Evolutionary conservation across 2,113 vertebrate species (phyloP).

Genomic region (Corynorhinus townsendii): DNA sequence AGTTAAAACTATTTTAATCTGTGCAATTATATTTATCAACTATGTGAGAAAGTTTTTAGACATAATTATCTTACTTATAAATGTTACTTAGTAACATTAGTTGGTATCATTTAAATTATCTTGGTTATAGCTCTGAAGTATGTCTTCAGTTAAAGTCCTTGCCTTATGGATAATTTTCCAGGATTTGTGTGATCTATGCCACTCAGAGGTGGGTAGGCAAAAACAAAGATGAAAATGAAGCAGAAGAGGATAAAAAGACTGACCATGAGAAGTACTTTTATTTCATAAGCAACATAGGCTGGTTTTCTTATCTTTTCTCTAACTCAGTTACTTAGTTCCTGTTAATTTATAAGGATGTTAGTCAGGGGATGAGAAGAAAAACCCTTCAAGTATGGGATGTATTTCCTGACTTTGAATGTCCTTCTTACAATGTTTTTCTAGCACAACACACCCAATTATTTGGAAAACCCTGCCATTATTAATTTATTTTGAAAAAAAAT

Average conservation of each 20-base stretch:
- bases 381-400: neutral
- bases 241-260: neutral
- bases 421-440: neutral
- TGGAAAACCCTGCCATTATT: neutral
- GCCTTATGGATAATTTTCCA: neutral
- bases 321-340: neutral
- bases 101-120: neutral
- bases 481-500: constrained; percentile 3
- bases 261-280: neutral
- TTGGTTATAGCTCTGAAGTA: neutral
- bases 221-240: neutral
- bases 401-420: neutral
- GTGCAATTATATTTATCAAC: neutral
- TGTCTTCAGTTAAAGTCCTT: neutral
- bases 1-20: neutral
- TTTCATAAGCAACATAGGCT: neutral
- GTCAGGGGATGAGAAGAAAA: neutral
- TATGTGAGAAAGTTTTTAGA: neutral
- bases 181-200: neutral
- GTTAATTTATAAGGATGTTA: neutral
- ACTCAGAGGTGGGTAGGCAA: neutral
- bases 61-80: neutral
- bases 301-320: neutral
- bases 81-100: neutral
- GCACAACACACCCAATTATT: neutral